Evolutionary conservation across 2,797 vertebrate genomes (phyloP).

Genomic region (Threskiornis aethiopicus): DNA sequence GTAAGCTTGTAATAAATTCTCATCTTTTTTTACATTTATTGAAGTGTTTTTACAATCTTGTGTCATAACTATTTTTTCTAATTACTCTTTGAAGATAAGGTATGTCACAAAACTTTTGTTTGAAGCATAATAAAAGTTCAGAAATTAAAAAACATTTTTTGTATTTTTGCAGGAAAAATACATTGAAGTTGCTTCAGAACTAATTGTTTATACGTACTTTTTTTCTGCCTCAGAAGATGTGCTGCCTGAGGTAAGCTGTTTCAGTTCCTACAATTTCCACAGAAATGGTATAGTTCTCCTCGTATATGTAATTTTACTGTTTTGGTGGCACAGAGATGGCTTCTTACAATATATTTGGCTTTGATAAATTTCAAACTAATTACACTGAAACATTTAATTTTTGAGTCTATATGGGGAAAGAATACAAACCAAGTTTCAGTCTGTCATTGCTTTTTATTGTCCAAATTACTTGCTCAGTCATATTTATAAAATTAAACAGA

Average conservation of each 20-base stretch:
- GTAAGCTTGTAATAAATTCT: neutral
- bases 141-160: conserved; percentile 24
- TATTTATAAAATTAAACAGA: neutral
- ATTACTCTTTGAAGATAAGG: neutral
- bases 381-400: neutral
- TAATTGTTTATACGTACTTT: conserved; percentile 91
- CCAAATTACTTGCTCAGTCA: neutral
- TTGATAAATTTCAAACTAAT: neutral
- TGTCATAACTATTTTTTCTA: neutral
- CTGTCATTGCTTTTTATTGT: neutral
- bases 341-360: neutral
- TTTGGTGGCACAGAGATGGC: neutral
- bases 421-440: neutral
- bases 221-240: conserved; percentile 88
- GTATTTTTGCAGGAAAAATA: conserved; percentile 84
- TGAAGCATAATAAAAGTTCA: neutral
- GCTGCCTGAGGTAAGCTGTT: conserved; percentile 86
- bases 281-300: neutral
- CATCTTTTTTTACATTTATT: accelerated
- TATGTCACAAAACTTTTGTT: neutral
- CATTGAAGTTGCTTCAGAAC: conserved; percentile 86
- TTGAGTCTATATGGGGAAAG: neutral
- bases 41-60: neutral
- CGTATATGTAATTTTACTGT: neutral
- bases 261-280: neutral